These are phyloP conservation scores for Diorhabda carinulata DNA, from an alignment of 1,140 invertebrate species.

Conservation along the genomic window DNA sequence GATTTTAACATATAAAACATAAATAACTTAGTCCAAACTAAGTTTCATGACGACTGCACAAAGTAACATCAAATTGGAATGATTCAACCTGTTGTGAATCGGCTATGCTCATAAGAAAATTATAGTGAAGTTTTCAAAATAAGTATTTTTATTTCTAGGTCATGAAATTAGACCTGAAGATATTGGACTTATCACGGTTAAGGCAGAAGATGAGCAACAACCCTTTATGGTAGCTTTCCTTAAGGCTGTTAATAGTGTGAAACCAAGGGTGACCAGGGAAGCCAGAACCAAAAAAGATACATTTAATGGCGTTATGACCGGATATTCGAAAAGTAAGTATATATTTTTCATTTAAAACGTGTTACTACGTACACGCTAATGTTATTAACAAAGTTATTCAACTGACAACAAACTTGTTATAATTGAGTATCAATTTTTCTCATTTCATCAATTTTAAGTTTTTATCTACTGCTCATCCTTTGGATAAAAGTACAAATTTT, in stretches of 20 bases:
- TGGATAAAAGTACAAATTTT: too few relatives aligned
- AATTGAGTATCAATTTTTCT: background rate
- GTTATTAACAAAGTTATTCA: background rate
- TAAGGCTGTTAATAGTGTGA: slow-evolving; percentile 57
- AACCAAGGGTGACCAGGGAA: slow-evolving; percentile 49
- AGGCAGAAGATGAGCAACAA: slow-evolving; percentile 75
- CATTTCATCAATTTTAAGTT: too few relatives aligned
- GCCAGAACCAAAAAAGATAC: slow-evolving; percentile 53
- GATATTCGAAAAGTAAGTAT: slow-evolving; percentile 10
- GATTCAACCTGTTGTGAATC: too few relatives aligned
- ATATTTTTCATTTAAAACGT: too few relatives aligned
- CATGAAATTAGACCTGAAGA: slow-evolving; percentile 78
- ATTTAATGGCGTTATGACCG: slow-evolving; percentile 6
- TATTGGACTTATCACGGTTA: slow-evolving; percentile 73
- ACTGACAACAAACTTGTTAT: background rate
- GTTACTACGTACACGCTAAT: too few relatives aligned
- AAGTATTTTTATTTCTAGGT: slow-evolving; percentile 50
- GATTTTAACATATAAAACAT: too few relatives aligned
- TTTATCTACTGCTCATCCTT: too few relatives aligned
- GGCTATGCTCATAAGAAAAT: too few relatives aligned
- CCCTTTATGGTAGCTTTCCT: slow-evolving; percentile 88
- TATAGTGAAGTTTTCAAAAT: too few relatives aligned
- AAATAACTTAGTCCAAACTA: too few relatives aligned
- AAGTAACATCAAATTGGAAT: too few relatives aligned
- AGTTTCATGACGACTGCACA: too few relatives aligned